phyloP scores from a whole-genome alignment of 2,113 vertebrate species.

The Jacana jacana region DNA sequence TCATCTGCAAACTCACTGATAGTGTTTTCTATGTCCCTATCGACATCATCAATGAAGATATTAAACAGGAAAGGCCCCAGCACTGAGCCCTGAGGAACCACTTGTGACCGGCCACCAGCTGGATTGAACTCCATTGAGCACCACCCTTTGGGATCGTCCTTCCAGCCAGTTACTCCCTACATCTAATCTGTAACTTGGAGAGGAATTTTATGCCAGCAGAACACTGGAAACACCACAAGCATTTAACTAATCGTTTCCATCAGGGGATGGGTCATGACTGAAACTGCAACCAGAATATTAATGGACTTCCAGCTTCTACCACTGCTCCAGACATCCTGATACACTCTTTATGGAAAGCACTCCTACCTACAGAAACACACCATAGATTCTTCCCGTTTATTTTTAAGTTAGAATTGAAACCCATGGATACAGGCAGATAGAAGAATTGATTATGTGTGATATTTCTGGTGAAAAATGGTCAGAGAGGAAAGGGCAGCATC shows the following conservation, averaged over 20 bases:
- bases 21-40: no score
- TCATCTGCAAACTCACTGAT: no score
- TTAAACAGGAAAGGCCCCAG: no score
- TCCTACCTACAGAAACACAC: not conserved
- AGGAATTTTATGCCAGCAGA: not conserved
- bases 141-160: no score
- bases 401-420: not conserved
- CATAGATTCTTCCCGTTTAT: not conserved
- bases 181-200: not conserved
- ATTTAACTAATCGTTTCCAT: not conserved
- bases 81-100: no score
- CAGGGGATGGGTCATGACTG: not conserved
- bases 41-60: no score
- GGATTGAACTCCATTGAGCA: no score
- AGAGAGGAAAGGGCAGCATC: not conserved
- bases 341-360: not conserved
- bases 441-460: not conserved
- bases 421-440: not conserved
- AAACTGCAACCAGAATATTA: not conserved
- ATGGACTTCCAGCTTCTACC: not conserved
- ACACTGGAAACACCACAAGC: not conserved
- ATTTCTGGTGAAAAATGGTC: not conserved
- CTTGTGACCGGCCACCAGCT: no score
- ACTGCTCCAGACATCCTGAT: not conserved
- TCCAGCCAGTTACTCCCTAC: no score